Percentiles rank a stretch among this genome's conserved stretches.
Evolutionary conservation across 1,140 invertebrate species (phyloP).

Genomic region (Pomacea maculata): DNA sequence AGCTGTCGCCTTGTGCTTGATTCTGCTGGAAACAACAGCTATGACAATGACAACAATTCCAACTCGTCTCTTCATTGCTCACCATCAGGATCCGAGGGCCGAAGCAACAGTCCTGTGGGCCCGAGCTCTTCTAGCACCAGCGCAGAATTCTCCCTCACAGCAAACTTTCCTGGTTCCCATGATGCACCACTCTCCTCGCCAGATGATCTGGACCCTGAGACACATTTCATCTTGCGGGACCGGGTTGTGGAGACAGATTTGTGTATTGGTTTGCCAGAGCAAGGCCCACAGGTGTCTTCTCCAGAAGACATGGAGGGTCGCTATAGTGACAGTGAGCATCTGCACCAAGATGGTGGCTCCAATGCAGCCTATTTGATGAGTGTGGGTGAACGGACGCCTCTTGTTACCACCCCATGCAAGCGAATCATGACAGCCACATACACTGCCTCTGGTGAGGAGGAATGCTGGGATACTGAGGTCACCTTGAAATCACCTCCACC

Average conservation of each 20-base stretch:
- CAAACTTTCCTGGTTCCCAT: conserved; percentile 39
- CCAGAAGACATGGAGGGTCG: no score
- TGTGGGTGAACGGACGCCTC: no score
- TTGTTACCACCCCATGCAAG: no score
- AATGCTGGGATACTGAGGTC: conserved; percentile 14
- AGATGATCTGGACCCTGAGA: conserved; percentile 20
- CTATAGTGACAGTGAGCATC: no score
- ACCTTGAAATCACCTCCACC: neutral
- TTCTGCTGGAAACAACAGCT: neutral
- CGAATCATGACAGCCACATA: no score
- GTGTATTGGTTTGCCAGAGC: no score
- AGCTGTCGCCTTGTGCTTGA: conserved; percentile 31
- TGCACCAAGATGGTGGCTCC: no score
- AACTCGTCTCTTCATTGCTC: conserved; percentile 30
- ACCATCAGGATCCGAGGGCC: conserved; percentile 38
- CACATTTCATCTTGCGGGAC: neutral
- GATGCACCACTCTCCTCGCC: conserved; percentile 39
- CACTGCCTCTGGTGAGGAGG: neutral
- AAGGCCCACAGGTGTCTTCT: no score
- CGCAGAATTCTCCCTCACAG: conserved; percentile 48
- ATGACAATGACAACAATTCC: conserved; percentile 31
- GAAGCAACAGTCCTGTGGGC: conserved; percentile 41
- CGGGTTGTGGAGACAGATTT: neutral
- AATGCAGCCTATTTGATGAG: no score
- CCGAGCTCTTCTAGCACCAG: conserved; percentile 51